These are phyloP conservation scores for Paraescarpia echinospica DNA, from an alignment of 1,140 invertebrate genomes.

Conservation along the genomic window DNA sequence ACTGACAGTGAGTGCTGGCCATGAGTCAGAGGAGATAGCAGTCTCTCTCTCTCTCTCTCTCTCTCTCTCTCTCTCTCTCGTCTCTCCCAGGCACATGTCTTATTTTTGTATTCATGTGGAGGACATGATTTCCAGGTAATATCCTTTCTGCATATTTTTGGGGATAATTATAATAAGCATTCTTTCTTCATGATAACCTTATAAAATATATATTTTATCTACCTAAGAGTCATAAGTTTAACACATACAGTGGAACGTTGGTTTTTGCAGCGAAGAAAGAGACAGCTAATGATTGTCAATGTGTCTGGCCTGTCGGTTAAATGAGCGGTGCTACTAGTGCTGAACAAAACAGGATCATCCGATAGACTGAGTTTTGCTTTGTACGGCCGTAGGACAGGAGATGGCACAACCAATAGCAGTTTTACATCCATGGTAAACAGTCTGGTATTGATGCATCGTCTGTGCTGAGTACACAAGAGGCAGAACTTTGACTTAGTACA, in stretches of 20 bases:
- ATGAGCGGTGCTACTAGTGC: not conserved
- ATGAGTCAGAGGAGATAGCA: not conserved
- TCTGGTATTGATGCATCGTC: not conserved
- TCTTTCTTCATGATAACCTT: too few species aligned
- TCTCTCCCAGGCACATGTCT: not conserved
- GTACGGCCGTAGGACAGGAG: not conserved
- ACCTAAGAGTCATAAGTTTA: too few species aligned
- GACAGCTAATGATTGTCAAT: not conserved
- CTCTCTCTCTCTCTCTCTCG: not conserved
- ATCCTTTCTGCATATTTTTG: too few species aligned
- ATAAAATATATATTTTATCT: too few species aligned
- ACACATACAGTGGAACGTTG: too few species aligned
- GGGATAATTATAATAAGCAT: too few species aligned
- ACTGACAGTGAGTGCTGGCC: not conserved
- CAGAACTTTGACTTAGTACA: not conserved
- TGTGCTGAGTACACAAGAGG: not conserved
- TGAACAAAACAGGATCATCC: not conserved
- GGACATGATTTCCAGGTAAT: too few species aligned
- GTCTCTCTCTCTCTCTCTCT: not conserved
- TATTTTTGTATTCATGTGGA: too few species aligned
- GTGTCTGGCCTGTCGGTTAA: not conserved
- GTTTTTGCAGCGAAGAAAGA: not conserved
- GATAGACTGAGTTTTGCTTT: not conserved
- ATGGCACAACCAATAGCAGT: not conserved
- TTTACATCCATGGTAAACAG: not conserved